Base-by-base conservation (phyloP, 2,888 invertebrate species). In the Agrochola lychnidis region DNA sequence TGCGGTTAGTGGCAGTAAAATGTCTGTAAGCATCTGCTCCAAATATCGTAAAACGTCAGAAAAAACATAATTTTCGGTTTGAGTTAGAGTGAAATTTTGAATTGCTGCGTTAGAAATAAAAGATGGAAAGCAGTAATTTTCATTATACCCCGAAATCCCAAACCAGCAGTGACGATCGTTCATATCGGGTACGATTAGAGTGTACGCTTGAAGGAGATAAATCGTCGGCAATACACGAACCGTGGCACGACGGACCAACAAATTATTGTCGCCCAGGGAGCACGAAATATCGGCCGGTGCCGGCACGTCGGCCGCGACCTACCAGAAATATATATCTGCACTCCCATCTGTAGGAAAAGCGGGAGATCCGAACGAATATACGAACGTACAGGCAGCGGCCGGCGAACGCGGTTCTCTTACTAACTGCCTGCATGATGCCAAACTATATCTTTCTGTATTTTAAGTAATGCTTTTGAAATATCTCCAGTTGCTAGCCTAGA, bases 251-350 rank as follows among this genome's bases (percentile, higher is more conserved):
- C 93, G 94, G 93, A 94, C 94, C 93, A 94, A 95, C 95, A 95
- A 95, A 95, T 95, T 96, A 95, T 95, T 93, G 94, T 94, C 94
- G 94, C 93, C 94, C 92, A 90, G 95, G 95, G 95, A 95, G 91
- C 92, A 94, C 92, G 94, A 94, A 94, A 94, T 94, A 95, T 94
- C 93, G 94, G 93, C 89, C 90, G 91, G 91, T 87, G 89, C 90
- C 83, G 88, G 91, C 91, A 90, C 91, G 92, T 91, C 90, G 90
- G 89, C 90, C 89, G 90, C 90, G 90, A 91, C 90, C 92, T 89
- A 90, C 91, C 90, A 92, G 92, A 93, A 91, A 93, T 93, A 92
- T 92, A 92, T 93, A 92, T 92, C 92, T 90, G 90, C 87, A 85
- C 89, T 89, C 89, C 87, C 88, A 89, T 92, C 89, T 88, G 89